Conservation (phyloP, 2,888 invertebrate genomes). For the Drosophila fungiperda region DNA sequence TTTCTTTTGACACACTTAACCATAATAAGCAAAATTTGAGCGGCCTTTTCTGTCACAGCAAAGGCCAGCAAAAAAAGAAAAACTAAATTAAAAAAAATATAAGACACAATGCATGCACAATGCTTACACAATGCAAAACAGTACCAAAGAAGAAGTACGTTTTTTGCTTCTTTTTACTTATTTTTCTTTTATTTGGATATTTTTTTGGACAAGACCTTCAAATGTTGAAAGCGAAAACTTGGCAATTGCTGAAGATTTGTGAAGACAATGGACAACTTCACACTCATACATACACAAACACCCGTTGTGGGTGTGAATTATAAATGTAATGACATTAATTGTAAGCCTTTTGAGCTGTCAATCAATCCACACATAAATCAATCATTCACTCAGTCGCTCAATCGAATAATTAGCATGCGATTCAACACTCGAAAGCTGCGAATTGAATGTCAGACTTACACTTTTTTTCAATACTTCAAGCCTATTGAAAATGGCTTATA, state of each 20-base stretch:
- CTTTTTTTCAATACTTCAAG: conserved; percentile 2
- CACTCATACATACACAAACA: conserved; percentile 5
- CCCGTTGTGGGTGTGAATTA: conserved; percentile 59
- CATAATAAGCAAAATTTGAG: conserved; percentile 43
- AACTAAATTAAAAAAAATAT: conserved; percentile 32
- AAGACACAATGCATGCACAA: conserved; percentile 41
- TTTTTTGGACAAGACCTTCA: conserved; percentile 69
- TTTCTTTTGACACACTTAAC: conserved; percentile 51
- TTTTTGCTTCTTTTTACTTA: conserved; percentile 31
- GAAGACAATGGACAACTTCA: conserved; percentile 28
- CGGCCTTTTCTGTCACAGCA: conserved; percentile 47
- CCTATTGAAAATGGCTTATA: background rate
- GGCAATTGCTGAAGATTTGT: conserved; percentile 49
- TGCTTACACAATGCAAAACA: background rate
- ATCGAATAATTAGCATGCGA: conserved; percentile 73
- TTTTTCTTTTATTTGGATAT: conserved; percentile 10
- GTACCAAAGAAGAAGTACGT: conserved; percentile 36
- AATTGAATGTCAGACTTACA: conserved; percentile 64
- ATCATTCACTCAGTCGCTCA: conserved; percentile 53
- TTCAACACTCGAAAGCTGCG: conserved; percentile 63
- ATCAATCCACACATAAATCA: conserved; percentile 42
- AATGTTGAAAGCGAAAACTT: conserved; percentile 69
- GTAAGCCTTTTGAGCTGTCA: conserved; percentile 49
- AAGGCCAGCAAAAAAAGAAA: conserved; percentile 50
- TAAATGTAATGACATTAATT: conserved; percentile 55